Base-by-base conservation (phyloP, 2,888 invertebrate genomes). In the Pollenia angustigena region DNA sequence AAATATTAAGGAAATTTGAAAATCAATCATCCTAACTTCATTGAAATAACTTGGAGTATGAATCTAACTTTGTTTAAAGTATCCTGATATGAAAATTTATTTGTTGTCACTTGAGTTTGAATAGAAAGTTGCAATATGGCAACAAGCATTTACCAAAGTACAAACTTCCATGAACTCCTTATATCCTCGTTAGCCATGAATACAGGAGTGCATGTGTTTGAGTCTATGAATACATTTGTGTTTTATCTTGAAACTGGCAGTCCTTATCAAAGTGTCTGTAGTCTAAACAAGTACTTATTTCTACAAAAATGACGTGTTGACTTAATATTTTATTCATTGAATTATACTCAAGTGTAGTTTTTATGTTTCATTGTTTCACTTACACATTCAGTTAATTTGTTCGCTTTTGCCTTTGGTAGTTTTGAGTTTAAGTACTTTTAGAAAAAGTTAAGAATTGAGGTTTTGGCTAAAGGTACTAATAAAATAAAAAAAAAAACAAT, bases 311-410 rank as follows among this genome's bases (percentile, higher is more conserved):
- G 60, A 79, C 68, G 68, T 84, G 84, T 79, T 79, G 84, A 84
- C 72, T 79, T 74, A 18, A 84, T 79, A 79, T 84, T 79, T 74
- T 84, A 84, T 84, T 84, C 72, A 84, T 84, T 84, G 68, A 74
- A 79, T 52, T 79, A 52, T 40, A 32, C 62, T 58, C 23, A 60
- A 54, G 64, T 32, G 78, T 40, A 68, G 44, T 60, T 66, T 50
- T 54, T 40, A 52, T 42, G 52, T 44, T 44, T 54, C 42, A 10
- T 42, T 75, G 14, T 44, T 50, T 42, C 11, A 58, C 74, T n/a
- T 44, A 44, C 14, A 64, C 18, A 42, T 62, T 62, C 40, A 60
- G 32, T 64, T 76, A 54, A 54, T 64, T 76, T 52, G 16, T 52
- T 40, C 11, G 9, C 32, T 64, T 64, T 75, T 42, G 4, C 12